phyloP scores from a whole-genome alignment of 2,113 vertebrate species.

The Ceuthmochares aereus region DNA sequence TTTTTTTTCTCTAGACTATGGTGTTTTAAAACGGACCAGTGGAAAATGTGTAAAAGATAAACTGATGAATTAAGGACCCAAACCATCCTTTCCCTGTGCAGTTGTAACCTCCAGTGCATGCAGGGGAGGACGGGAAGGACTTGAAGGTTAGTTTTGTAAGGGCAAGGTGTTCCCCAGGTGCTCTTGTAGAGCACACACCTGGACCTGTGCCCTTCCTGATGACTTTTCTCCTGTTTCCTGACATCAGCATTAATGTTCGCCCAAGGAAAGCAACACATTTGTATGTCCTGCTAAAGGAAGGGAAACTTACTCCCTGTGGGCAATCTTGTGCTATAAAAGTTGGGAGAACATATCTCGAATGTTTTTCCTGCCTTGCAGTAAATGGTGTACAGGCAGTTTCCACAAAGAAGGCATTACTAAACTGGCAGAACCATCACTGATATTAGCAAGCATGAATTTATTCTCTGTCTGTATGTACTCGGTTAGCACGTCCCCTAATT shows the following conservation, averaged over 20 bases:
- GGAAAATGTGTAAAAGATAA: neutral
- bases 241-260: neutral
- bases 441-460: neutral
- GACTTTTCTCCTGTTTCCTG: neutral
- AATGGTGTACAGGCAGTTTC: neutral
- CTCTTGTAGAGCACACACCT: neutral
- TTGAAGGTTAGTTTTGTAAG: neutral
- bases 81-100: neutral
- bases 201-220: neutral
- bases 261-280: neutral
- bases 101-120: neutral
- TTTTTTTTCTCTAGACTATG: neutral
- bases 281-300: neutral
- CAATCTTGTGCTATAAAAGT: neutral
- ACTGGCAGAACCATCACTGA: neutral
- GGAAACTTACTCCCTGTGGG: neutral
- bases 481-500: neutral
- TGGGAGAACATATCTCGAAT: neutral
- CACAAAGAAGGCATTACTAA: neutral
- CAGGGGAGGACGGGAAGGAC: neutral
- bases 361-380: neutral
- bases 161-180: neutral
- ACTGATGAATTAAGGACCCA: neutral
- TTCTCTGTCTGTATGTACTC: neutral
- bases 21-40: neutral